Percentiles rank a stretch among this genome's conserved stretches.
phyloP scores from a whole-genome alignment of 1,140 invertebrate species.

The Psilanteris sp. region DNA sequence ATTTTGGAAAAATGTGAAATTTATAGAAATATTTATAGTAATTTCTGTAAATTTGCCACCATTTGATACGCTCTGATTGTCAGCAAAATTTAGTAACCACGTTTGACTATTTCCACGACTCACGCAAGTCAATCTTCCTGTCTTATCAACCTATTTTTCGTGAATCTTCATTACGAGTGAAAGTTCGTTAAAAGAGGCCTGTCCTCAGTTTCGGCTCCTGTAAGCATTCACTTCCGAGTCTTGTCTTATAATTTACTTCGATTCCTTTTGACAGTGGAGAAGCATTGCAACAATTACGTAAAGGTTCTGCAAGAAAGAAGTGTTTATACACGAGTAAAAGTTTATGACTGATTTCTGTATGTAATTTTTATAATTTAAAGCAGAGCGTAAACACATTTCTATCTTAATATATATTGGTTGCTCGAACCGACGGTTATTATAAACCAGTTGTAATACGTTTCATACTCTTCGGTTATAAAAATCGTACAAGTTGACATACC shows the following conservation, averaged over 20 bases:
- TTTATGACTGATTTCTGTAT: no score
- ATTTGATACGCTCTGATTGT: constrained; percentile 23
- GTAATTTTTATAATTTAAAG: no score
- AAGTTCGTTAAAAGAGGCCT: constrained; percentile 24
- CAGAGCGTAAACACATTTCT: no score
- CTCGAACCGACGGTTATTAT: no score
- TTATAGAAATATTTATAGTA: no score
- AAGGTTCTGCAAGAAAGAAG: no score
- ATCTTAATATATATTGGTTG: no score
- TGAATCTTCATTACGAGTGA: constrained; percentile 40
- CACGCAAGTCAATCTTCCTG: constrained; percentile 26
- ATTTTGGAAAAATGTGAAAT: no score
- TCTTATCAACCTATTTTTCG: constrained; percentile 56
- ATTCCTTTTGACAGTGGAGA: constrained; percentile 13
- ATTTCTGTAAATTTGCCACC: constrained; percentile 14
- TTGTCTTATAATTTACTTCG: constrained; percentile 24
- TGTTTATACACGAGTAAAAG: no score
- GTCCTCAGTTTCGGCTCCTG: constrained; percentile 20
- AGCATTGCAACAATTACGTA: not conserved
- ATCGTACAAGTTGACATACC: no score
- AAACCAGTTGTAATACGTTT: no score
- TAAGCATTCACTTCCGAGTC: constrained; percentile 44
- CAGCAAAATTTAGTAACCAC: constrained; percentile 5
- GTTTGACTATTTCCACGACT: constrained; percentile 20
- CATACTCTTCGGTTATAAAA: no score